Percentiles rank a stretch among this genome's conserved stretches.
Conservation (phyloP, 2,113 vertebrate genomes). For the Odontesthes bonariensis region DNA sequence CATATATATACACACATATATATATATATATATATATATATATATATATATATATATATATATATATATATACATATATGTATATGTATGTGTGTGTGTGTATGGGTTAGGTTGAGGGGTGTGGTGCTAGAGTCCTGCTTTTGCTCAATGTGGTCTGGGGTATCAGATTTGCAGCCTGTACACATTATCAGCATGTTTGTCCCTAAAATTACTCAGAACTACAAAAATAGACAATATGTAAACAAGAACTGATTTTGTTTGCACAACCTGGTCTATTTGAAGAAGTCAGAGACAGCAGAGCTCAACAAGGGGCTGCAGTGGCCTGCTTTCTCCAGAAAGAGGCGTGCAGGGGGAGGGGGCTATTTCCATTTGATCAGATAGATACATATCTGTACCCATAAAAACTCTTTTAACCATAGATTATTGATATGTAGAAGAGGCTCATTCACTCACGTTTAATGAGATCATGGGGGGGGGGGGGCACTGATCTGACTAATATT, state of each 20-base stretch:
- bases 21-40: too few relatives aligned
- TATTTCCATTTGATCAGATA: constrained; percentile 41
- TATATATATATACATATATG: too few relatives aligned
- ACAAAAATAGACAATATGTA: constrained; percentile 74
- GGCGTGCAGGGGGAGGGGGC: constrained; percentile 16
- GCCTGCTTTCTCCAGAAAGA: constrained; percentile 38
- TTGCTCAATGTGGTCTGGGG: constrained; percentile 31
- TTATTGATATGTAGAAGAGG: constrained; percentile 1
- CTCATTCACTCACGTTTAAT: not conserved
- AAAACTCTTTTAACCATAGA: not conserved
- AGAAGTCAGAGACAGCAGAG: constrained; percentile 45
- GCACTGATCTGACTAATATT: too few relatives aligned
- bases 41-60: too few relatives aligned
- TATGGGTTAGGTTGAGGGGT: constrained; percentile 6
- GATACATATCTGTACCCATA: constrained; percentile 12
- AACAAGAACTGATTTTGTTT: constrained; percentile 70
- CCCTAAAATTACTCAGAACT: constrained; percentile 67
- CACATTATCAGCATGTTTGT: constrained; percentile 70
- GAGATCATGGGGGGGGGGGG: not conserved
- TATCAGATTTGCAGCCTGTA: constrained; percentile 62
- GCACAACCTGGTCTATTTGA: constrained; percentile 70
- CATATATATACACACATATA: too few relatives aligned
- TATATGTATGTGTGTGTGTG: not conserved
- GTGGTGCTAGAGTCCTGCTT: constrained; percentile 20
- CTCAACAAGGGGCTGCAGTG: constrained; percentile 56